phyloP scores from a whole-genome alignment of 2,113 vertebrate genomes.

The Motacilla tschutschensis region DNA sequence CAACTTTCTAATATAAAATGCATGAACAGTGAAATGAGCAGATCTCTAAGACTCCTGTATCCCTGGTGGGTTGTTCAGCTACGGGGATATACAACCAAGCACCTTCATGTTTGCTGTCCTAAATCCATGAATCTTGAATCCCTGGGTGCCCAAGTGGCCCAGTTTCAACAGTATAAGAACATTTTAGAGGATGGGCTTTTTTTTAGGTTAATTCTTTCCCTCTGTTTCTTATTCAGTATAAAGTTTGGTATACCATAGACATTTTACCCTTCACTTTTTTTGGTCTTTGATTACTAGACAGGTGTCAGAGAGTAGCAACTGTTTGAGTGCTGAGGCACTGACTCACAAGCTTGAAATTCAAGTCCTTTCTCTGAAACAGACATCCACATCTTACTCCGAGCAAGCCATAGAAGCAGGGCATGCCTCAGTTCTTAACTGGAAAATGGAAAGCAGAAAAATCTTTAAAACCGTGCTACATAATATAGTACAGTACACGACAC shows the following conservation, averaged over 20 bases:
- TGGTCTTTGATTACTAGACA: conserved; percentile 30
- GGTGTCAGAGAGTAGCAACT: conserved; percentile 6
- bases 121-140: conserved; percentile 56
- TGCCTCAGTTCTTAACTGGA: conserved; percentile 17
- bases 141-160: conserved; percentile 24
- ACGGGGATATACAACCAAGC: neutral
- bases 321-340: conserved; percentile 12
- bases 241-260: neutral
- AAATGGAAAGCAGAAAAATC: conserved; percentile 47
- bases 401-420: neutral
- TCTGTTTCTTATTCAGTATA: neutral
- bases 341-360: conserved; percentile 44
- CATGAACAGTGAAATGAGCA: conserved; percentile 7
- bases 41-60: neutral
- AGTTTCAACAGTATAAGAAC: conserved; percentile 20
- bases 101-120: conserved; percentile 48
- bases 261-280: conserved; percentile 21
- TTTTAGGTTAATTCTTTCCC: conserved; percentile 1
- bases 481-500: conserved; percentile 8
- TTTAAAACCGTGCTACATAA: conserved; percentile 28
- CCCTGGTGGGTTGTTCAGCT: neutral
- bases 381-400: conserved; percentile 18
- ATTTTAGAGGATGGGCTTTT: neutral
- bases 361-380: conserved; percentile 38
- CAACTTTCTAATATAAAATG: neutral